Conservation (phyloP, 2,797 vertebrate species). For the Triplophysa bombifrons region DNA sequence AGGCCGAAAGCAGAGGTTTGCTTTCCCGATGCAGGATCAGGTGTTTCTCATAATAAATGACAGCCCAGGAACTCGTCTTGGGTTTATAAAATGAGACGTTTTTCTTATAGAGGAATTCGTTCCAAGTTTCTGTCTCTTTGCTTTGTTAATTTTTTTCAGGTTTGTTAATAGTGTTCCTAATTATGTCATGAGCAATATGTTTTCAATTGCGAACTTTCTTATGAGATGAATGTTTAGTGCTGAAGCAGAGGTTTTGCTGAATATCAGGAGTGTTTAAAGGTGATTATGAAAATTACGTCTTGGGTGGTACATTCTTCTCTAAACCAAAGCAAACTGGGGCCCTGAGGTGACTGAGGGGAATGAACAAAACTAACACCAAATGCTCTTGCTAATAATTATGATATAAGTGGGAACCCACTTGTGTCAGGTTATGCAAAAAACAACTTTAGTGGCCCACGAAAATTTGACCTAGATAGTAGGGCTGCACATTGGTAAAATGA, state of each 20-base stretch:
- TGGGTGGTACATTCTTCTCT: constrained; percentile 39
- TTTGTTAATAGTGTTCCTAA: constrained; percentile 27
- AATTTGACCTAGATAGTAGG: background rate
- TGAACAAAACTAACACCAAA: constrained; percentile 27
- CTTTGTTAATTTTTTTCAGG: constrained; percentile 28
- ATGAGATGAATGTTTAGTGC: constrained; percentile 3
- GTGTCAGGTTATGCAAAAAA: background rate
- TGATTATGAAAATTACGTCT: constrained; percentile 41
- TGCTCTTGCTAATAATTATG: constrained; percentile 19
- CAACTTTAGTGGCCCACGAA: background rate
- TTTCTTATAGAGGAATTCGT: constrained; percentile 43
- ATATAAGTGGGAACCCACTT: background rate
- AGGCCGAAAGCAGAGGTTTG: constrained; percentile 18
- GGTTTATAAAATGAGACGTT: constrained; percentile 36
- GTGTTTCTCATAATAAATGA: constrained; percentile 52
- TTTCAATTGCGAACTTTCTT: constrained; percentile 7
- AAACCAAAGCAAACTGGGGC: constrained; percentile 8
- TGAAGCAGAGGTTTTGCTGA: constrained; percentile 23
- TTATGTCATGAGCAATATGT: constrained; percentile 27
- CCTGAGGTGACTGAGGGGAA: constrained; percentile 35
- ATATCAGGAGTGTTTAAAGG: constrained; percentile 25
- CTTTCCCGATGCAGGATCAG: constrained; percentile 41
- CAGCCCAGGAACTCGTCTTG: constrained; percentile 33
- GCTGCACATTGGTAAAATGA: too few relatives aligned
- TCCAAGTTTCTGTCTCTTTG: constrained; percentile 24